Percentiles rank a stretch among this genome's conserved stretches.
Conservation (phyloP, 1,140 invertebrate genomes). For the Philaenus spumarius region DNA sequence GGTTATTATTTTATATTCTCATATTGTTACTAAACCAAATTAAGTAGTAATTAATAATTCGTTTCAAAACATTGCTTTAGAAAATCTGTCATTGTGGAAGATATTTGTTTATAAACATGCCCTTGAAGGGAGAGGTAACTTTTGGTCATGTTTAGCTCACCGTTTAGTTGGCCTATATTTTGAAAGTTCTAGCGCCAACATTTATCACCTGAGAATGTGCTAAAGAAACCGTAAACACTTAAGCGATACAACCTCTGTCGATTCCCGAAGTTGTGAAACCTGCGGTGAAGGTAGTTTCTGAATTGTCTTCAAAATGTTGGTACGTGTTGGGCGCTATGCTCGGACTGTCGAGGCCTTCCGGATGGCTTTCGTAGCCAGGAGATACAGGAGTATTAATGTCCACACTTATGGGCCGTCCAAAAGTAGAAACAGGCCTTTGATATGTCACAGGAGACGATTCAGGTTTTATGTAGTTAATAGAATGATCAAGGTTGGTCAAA, state of each 20-base stretch:
- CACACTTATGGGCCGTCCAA: constrained; percentile 7
- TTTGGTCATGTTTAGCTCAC: too few species aligned
- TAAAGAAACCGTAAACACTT: background rate
- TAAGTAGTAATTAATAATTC: too few species aligned
- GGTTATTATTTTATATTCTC: too few species aligned
- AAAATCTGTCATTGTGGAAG: too few species aligned
- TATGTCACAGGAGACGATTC: background rate
- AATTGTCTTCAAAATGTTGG: constrained; percentile 15
- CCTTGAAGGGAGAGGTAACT: too few species aligned
- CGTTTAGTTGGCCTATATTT: too few species aligned
- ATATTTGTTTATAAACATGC: too few species aligned
- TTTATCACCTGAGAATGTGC: too few species aligned
- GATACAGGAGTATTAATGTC: constrained; percentile 11
- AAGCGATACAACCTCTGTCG: constrained; percentile 12
- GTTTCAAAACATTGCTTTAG: too few species aligned
- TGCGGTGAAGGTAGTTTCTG: constrained; percentile 1
- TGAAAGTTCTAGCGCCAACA: too few species aligned
- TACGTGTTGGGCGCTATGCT: constrained; percentile 9
- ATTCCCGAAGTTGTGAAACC: constrained; percentile 1
- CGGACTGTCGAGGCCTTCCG: constrained; percentile 17
- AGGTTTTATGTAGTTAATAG: background rate
- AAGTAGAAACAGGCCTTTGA: background rate
- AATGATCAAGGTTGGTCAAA: constrained; percentile 4
- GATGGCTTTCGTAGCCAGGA: constrained; percentile 19
- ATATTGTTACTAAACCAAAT: too few species aligned